Conservation (phyloP, 64 coral and sea anemone species). For the Catalaphyllia jardinei region DNA sequence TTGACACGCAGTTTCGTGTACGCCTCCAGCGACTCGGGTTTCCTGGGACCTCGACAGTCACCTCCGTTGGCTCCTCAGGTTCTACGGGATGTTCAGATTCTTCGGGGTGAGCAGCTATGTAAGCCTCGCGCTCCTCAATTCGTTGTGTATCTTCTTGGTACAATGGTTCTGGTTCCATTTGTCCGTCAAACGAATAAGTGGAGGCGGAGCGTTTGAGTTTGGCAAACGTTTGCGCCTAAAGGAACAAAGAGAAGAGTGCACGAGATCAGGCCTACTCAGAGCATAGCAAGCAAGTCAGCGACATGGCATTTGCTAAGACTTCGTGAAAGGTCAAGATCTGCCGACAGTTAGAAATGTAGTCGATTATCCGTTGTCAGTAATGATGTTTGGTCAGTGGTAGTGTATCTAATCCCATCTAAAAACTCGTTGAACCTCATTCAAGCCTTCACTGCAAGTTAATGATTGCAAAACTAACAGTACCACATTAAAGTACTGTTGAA, state of each 20-base stretch:
- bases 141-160: constrained; percentile 73
- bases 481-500: no score
- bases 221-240: constrained; percentile 62
- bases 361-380: no score
- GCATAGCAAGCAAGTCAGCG: no score
- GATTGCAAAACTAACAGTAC: no score
- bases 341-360: no score
- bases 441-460: no score
- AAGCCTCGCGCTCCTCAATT: constrained; percentile 41
- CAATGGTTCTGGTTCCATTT: constrained; percentile 67
- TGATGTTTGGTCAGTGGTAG: no score
- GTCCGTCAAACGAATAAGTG: constrained; percentile 85
- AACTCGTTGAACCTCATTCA: no score
- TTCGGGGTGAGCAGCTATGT: constrained; percentile 17
- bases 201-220: constrained; percentile 82
- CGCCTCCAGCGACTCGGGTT: constrained; percentile 56
- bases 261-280: no score
- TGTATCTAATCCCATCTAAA: no score
- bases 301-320: no score
- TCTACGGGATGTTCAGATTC: constrained; percentile 32
- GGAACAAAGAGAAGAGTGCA: background rate
- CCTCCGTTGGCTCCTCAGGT: constrained; percentile 44
- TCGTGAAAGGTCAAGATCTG: no score
- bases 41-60: constrained; percentile 57
- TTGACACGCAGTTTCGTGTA: background rate